Conservation (phyloP, 2,797 vertebrate genomes). For the Morelia viridis region DNA sequence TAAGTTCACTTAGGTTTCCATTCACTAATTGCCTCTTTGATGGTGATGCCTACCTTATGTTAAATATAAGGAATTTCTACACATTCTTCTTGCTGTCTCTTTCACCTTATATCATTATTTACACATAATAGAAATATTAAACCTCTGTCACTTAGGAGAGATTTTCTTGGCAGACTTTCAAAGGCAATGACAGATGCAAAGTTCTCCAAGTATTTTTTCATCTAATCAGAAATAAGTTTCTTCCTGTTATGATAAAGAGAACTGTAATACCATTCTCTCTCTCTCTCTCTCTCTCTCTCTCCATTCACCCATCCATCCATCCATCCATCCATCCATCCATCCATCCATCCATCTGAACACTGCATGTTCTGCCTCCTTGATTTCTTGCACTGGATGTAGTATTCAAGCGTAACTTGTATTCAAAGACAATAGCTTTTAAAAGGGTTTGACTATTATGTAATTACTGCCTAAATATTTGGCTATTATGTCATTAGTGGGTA, state of each 20-base stretch:
- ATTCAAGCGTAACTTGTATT: neutral
- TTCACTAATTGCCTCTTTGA: neutral
- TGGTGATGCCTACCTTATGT: neutral
- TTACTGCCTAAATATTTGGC: constrained; percentile 38
- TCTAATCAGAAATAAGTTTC: constrained; percentile 22
- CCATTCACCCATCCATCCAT: too few species aligned
- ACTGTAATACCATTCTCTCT: too few species aligned
- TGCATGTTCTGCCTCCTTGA: constrained; percentile 20
- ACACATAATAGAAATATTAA: constrained; percentile 4
- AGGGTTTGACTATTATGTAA: constrained; percentile 23
- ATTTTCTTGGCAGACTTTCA: constrained; percentile 37
- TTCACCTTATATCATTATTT: neutral
- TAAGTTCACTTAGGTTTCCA: neutral
- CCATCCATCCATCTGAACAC: too few species aligned
- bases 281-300: too few species aligned
- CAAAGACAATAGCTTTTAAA: constrained; percentile 35
- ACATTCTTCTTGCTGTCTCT: neutral
- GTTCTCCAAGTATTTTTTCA: constrained; percentile 36
- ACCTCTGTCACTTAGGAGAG: constrained; percentile 35
- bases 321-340: too few species aligned
- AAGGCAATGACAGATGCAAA: constrained; percentile 25
- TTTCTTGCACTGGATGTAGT: neutral
- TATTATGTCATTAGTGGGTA: constrained; percentile 22
- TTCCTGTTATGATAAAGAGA: constrained; percentile 51
- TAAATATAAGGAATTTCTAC: neutral